These are phyloP conservation scores for Centropyge bicolor DNA, from an alignment of 2,797 vertebrate species.

Conservation along the genomic window DNA sequence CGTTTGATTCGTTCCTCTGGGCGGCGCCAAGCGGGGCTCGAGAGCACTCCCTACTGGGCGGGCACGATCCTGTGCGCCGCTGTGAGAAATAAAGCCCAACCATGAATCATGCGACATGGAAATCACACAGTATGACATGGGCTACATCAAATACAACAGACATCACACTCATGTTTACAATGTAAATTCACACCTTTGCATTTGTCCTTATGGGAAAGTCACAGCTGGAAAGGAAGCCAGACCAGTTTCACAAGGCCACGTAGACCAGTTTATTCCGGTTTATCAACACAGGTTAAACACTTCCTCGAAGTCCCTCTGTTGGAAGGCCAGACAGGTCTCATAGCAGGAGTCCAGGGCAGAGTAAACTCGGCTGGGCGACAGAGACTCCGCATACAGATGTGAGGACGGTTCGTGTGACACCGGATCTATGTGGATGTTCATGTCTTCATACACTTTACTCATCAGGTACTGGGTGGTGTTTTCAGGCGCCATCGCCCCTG, in stretches of 20 bases:
- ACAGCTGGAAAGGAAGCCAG: neutral
- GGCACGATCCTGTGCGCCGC: conserved; percentile 81
- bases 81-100: conserved; percentile 87
- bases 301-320: conserved; percentile 82
- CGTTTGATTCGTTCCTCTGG: conserved; percentile 65
- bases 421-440: neutral
- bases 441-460: conserved; percentile 77
- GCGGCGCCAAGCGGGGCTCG: conserved; percentile 63
- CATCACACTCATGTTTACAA: conserved; percentile 22
- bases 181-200: conserved; percentile 71
- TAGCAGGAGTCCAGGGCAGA: conserved; percentile 37
- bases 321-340: conserved; percentile 76
- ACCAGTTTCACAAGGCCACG: conserved; percentile 26
- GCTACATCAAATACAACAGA: conserved; percentile 19
- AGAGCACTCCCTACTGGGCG: conserved; percentile 72
- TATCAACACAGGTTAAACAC: conserved; percentile 46
- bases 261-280: conserved; percentile 43
- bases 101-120: conserved; percentile 76
- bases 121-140: conserved; percentile 24
- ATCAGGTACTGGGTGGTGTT: conserved; percentile 89
- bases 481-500: conserved; percentile 80
- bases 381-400: conserved; percentile 4
- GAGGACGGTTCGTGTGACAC: neutral
- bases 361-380: conserved; percentile 31
- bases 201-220: conserved; percentile 31